A percentile compares a stretch with the other conserved stretches of the same genome.
Evolutionary conservation across 2,888 invertebrate genomes (phyloP).

Genomic region (Eudiplozoon nipponicum): DNA sequence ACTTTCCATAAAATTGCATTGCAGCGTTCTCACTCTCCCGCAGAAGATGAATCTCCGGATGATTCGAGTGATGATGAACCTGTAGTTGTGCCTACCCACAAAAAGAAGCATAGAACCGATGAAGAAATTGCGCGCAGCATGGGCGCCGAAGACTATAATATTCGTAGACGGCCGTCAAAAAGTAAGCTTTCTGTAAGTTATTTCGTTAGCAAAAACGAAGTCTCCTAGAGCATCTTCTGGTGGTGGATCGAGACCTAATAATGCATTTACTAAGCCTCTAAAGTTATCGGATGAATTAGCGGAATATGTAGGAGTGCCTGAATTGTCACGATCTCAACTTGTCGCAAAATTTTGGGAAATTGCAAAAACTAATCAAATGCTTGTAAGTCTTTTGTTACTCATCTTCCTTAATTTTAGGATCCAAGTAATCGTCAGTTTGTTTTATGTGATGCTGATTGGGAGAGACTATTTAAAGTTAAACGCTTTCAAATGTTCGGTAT

Average conservation of each 20-base stretch:
- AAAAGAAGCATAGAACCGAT: not conserved
- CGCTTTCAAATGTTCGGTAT: slow-evolving; percentile 2
- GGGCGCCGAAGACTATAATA: not conserved
- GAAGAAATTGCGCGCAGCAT: not conserved
- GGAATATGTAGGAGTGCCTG: not conserved
- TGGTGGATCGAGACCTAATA: not conserved
- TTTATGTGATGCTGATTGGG: slow-evolving; percentile 5
- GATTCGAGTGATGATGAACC: not conserved
- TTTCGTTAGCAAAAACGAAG: slow-evolving; percentile 1
- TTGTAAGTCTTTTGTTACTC: too few relatives aligned
- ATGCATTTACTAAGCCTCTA: slow-evolving; percentile 4
- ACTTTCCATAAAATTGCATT: too few relatives aligned
- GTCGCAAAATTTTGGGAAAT: slow-evolving; percentile 8
- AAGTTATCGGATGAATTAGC: not conserved
- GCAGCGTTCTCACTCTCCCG: not conserved
- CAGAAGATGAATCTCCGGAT: not conserved
- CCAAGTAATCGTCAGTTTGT: slow-evolving; percentile 7
- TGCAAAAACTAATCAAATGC: slow-evolving; percentile 10
- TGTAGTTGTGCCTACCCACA: not conserved
- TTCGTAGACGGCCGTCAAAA: not conserved
- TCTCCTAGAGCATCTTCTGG: not conserved
- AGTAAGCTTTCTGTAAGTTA: too few relatives aligned
- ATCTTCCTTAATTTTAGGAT: too few relatives aligned
- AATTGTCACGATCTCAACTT: not conserved
- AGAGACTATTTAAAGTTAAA: slow-evolving; percentile 2